Percentiles rank a stretch among this genome's conserved stretches.
Evolutionary conservation across 2,888 invertebrate species (phyloP).

Genomic region (Leptopilina drosophilae): DNA sequence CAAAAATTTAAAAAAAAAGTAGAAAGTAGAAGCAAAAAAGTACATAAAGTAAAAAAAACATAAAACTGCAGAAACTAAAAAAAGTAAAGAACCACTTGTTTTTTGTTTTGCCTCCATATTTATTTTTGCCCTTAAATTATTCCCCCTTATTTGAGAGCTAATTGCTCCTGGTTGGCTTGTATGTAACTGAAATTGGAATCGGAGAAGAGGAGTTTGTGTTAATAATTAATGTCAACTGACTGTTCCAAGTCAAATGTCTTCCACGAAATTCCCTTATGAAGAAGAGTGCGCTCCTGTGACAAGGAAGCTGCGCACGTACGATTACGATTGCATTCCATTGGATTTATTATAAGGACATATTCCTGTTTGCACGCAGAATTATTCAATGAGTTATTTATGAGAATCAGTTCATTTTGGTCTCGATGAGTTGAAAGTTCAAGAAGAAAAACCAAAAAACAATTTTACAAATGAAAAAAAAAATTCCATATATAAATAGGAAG

Average conservation of each 20-base stretch:
- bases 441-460: conserved; percentile 19
- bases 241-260: conserved; percentile 2
- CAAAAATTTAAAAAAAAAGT: no score
- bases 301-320: conserved; percentile 36
- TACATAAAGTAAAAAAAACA: no score
- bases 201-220: background rate
- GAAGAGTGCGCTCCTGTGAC: conserved; percentile 33
- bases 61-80: no score
- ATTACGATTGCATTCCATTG: background rate
- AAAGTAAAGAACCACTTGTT: no score
- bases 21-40: no score
- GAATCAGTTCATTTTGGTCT: background rate
- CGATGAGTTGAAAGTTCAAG: conserved; percentile 41
- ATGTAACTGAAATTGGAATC: background rate
- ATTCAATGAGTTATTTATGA: conserved; percentile 10
- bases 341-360: conserved; percentile 14
- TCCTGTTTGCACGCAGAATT: background rate
- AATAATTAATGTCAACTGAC: conserved; percentile 32
- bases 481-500: no score
- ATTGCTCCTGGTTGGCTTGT: conserved; percentile 6
- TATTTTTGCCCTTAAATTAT: background rate
- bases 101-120: no score
- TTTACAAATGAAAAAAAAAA: no score
- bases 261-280: conserved; percentile 30
- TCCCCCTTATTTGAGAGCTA: conserved; percentile 20